Percentiles rank a stretch among this genome's conserved stretches.
Evolutionary conservation across 2,113 vertebrate genomes (phyloP).

Genomic region (Varanus salvator): DNA sequence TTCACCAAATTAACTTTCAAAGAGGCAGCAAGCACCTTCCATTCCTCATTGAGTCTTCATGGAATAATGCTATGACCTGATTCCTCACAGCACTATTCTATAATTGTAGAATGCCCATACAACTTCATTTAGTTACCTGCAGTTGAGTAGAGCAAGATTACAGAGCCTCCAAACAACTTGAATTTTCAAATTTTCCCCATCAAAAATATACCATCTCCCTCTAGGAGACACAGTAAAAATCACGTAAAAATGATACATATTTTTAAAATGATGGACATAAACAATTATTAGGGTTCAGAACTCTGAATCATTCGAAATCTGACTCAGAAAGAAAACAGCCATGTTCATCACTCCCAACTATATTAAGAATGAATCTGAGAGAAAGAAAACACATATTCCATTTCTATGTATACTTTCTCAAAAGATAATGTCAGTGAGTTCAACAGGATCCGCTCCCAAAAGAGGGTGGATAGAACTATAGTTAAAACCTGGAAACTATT

Average conservation of each 20-base stretch:
- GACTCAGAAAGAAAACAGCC: conserved; percentile 62
- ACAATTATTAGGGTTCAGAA: conserved; percentile 13
- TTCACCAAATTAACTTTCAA: conserved; percentile 38
- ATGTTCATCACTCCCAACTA: conserved; percentile 38
- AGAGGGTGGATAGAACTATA: neutral
- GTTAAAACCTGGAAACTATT: conserved; percentile 39
- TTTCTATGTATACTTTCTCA: neutral
- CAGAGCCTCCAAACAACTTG: neutral
- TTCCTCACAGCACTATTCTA: neutral
- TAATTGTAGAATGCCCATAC: conserved; percentile 19
- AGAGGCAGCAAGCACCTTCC: conserved; percentile 2
- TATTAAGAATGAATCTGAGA: neutral
- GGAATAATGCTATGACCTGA: conserved; percentile 28
- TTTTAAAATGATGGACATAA: neutral
- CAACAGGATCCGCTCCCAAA: neutral
- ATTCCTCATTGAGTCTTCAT: conserved; percentile 26
- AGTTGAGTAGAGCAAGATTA: neutral
- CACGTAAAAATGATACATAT: no score
- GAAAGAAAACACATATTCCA: neutral
- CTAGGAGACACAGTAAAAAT: conserved; percentile 15
- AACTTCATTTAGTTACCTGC: conserved; percentile 28
- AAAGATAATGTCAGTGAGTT: neutral
- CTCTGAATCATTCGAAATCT: conserved; percentile 49
- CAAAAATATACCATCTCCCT: conserved; percentile 39
- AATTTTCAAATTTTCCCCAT: neutral